A percentile compares a stretch with the other conserved stretches of the same genome.
Evolutionary conservation across 2,113 vertebrate genomes (phyloP).

Genomic region (Acrocephalus kingi): DNA sequence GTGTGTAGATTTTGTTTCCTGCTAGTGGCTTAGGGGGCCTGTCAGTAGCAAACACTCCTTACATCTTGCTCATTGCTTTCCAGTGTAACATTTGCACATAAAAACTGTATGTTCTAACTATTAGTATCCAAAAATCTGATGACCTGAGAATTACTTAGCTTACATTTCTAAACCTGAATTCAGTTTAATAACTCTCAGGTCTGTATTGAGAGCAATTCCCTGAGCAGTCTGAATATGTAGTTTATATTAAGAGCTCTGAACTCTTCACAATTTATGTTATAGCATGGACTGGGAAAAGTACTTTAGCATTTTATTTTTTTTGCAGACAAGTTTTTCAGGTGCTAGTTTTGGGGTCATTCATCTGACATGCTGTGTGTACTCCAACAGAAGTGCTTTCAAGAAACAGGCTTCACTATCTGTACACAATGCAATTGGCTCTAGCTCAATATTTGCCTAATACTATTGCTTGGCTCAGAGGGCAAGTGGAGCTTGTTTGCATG

Average conservation of each 20-base stretch:
- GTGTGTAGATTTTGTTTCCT: background rate
- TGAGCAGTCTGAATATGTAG: background rate
- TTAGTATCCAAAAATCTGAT: background rate
- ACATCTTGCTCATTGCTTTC: background rate
- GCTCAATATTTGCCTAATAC: background rate
- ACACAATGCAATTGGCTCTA: background rate
- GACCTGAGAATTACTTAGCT: background rate
- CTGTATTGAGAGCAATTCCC: background rate
- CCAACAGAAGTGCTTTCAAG: background rate
- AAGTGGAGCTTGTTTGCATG: background rate
- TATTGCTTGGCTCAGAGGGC: background rate
- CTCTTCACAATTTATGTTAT: background rate
- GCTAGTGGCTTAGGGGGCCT: background rate
- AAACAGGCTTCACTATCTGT: background rate
- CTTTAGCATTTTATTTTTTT: background rate
- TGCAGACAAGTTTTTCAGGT: background rate
- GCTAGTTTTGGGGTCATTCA: background rate
- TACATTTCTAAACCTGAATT: background rate
- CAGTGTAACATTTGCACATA: background rate
- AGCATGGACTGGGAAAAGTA: background rate
- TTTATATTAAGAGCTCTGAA: background rate
- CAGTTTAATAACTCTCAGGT: background rate
- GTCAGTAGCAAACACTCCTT: background rate
- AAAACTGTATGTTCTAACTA: background rate
- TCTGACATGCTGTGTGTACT: background rate